These are phyloP conservation scores for Colistium nudipinnis DNA, from an alignment of 2,113 vertebrate genomes.

Conservation along the genomic window DNA sequence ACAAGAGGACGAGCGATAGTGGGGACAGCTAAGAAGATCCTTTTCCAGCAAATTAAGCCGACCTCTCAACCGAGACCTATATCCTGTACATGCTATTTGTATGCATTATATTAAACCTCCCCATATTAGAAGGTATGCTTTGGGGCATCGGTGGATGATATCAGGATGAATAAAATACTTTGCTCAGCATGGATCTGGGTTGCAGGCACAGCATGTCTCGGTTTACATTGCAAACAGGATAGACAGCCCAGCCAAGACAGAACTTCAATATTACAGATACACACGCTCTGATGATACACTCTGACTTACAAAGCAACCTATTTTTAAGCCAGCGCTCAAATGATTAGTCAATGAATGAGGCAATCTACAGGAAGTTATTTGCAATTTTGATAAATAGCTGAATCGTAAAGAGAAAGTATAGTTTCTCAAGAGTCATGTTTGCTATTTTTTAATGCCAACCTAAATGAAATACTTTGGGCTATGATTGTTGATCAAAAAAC, in stretches of 20 bases:
- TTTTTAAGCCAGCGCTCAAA: constrained; percentile 25
- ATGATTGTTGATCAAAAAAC: not conserved
- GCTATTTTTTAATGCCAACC: not conserved
- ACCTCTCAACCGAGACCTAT: constrained; percentile 45
- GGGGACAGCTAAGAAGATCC: constrained; percentile 43
- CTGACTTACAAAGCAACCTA: constrained; percentile 5
- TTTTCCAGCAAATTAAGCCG: constrained; percentile 46
- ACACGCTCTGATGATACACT: constrained; percentile 1
- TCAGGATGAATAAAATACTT: constrained; percentile 48
- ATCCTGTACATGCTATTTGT: constrained; percentile 46
- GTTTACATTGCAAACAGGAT: constrained; percentile 61
- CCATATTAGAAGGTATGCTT: constrained; percentile 57
- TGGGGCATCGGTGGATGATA: constrained; percentile 49
- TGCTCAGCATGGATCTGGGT: constrained; percentile 52
- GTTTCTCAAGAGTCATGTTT: not conserved
- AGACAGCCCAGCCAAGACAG: constrained; percentile 33
- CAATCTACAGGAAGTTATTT: not conserved
- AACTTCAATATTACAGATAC: constrained; percentile 25
- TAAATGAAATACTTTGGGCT: not conserved
- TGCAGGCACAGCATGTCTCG: constrained; percentile 42
- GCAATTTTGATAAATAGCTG: not conserved
- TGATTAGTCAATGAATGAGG: not conserved
- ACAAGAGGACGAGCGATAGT: constrained; percentile 41
- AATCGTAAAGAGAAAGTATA: not conserved
- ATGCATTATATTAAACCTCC: constrained; percentile 58